A percentile compares a stretch with the other conserved stretches of the same genome.
Conservation (phyloP, 2,797 vertebrate genomes). For the Chaunax sp. region DNA sequence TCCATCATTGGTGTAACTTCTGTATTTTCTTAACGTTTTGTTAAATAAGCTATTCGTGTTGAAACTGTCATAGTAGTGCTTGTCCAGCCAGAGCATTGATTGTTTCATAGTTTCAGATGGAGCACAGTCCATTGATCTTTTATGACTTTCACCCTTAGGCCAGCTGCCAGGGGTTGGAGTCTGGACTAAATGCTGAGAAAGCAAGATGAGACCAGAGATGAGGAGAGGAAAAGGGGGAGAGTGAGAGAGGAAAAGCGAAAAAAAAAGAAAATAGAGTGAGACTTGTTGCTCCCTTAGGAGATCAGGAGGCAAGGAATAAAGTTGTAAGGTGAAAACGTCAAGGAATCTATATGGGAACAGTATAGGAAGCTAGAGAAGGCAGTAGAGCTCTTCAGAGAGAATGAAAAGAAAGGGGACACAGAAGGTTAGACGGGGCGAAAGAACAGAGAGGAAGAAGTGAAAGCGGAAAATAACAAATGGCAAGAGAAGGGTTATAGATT, state of each 20-base stretch:
- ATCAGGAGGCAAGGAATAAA: conserved; percentile 44
- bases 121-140: conserved; percentile 31
- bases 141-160: conserved; percentile 27
- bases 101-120: conserved; percentile 19
- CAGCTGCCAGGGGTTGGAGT: conserved; percentile 27
- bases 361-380: conserved; percentile 37
- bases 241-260: conserved; percentile 29
- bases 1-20: neutral
- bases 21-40: neutral
- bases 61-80: neutral
- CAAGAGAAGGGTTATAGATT: conserved; percentile 59
- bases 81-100: conserved; percentile 17
- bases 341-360: conserved; percentile 44
- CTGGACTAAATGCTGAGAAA: conserved; percentile 29
- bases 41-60: conserved; percentile 3
- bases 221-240: conserved; percentile 12
- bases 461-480: conserved; percentile 60
- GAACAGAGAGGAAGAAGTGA: conserved; percentile 44
- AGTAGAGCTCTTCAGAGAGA: conserved; percentile 38
- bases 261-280: conserved; percentile 14
- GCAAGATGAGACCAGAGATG: conserved; percentile 21
- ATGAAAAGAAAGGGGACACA: conserved; percentile 30
- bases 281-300: conserved; percentile 50
- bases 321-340: conserved; percentile 55
- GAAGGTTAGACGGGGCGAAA: conserved; percentile 35